Conservation (phyloP, 2,797 vertebrate genomes). For the Enteromius fasciolatus region DNA sequence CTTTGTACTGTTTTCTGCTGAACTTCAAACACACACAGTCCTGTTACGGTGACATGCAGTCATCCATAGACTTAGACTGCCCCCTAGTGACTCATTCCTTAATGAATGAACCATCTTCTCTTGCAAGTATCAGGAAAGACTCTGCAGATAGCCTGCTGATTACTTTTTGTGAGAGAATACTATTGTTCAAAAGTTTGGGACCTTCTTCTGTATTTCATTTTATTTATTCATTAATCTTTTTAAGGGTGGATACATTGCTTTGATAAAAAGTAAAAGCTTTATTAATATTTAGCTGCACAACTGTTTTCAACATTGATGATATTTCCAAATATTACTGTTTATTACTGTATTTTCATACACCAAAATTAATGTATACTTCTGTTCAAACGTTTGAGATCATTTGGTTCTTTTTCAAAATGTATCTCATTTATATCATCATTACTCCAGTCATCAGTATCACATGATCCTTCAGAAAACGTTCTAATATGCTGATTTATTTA, state of each 20-base stretch:
- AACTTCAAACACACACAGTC: neutral
- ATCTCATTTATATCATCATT: neutral
- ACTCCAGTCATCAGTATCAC: neutral
- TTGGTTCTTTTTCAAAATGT: neutral
- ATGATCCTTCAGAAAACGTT: neutral
- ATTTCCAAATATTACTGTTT: neutral
- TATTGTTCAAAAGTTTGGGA: neutral
- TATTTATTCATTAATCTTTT: neutral
- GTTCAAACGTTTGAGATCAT: neutral
- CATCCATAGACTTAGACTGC: slow-evolving; percentile 52
- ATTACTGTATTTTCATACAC: neutral
- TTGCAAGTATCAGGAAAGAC: slow-evolving; percentile 36
- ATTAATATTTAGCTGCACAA: neutral
- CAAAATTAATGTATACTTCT: neutral
- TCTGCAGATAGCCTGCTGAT: slow-evolving; percentile 45
- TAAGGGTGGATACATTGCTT: neutral
- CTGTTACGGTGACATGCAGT: neutral
- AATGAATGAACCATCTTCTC: slow-evolving; percentile 16
- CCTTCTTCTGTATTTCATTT: no score
- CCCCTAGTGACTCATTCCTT: slow-evolving; percentile 39
- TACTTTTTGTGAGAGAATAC: neutral
- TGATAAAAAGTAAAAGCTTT: neutral
- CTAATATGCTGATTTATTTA: neutral
- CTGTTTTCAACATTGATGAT: neutral
- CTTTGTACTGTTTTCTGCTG: slow-evolving; percentile 38